Percentiles rank a stretch among this genome's conserved stretches.
These are phyloP conservation scores for Gobio gobio DNA, from an alignment of 2,113 vertebrate species.

Conservation along the genomic window DNA sequence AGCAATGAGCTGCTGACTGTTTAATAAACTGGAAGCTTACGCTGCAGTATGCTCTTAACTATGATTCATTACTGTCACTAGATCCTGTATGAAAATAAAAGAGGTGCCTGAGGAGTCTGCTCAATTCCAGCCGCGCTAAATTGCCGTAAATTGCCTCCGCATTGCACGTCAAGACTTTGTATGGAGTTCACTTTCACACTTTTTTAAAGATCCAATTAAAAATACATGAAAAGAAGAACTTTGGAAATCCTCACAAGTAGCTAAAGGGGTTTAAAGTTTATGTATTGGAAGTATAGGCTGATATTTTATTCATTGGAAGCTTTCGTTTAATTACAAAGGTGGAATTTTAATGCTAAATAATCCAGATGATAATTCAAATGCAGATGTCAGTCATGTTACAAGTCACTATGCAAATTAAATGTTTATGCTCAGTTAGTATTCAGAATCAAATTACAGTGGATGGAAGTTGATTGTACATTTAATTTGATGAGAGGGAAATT, in stretches of 20 bases:
- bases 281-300: constrained; percentile 60
- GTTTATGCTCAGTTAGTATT: background rate
- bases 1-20: constrained; percentile 74
- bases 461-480: background rate
- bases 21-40: constrained; percentile 78
- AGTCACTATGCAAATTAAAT: background rate
- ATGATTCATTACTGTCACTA: constrained; percentile 80
- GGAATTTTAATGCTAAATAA: constrained; percentile 40
- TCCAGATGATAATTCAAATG: background rate
- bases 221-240: constrained; percentile 68
- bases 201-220: constrained; percentile 68
- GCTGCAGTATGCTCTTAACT: constrained; percentile 75
- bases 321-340: constrained; percentile 67
- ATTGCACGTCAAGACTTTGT: constrained; percentile 66
- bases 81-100: constrained; percentile 76
- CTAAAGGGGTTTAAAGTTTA: constrained; percentile 59
- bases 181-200: constrained; percentile 62
- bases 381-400: background rate
- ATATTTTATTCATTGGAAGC: constrained; percentile 70
- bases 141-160: constrained; percentile 73
- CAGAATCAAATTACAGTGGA: background rate
- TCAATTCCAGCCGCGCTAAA: constrained; percentile 66
- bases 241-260: constrained; percentile 55
- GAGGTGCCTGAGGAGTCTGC: constrained; percentile 69
- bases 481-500: background rate